Conservation (phyloP, 1,140 invertebrate species). For the Odontomachus brunneus region DNA sequence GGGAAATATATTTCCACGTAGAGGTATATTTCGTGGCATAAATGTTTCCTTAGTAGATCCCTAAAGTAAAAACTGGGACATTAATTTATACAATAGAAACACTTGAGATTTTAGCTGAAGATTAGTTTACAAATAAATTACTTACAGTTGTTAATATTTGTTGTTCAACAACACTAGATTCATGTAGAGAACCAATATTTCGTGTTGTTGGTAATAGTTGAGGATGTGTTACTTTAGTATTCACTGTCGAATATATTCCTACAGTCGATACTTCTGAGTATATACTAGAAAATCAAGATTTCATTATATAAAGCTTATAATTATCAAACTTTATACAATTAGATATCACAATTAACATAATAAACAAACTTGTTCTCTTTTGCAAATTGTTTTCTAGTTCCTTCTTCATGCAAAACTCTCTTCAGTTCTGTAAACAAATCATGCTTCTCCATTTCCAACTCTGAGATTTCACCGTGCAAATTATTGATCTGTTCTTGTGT, state of each 20-base stretch:
- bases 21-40: constrained; percentile 89
- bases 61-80: constrained; percentile 77
- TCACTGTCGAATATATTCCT: constrained; percentile 83
- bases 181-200: constrained; percentile 83
- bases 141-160: constrained; percentile 83
- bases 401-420: constrained; percentile 97
- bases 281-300: constrained; percentile 71
- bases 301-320: neutral
- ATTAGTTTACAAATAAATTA: no score
- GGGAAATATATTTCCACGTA: constrained; percentile 85
- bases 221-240: constrained; percentile 81
- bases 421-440: constrained; percentile 96
- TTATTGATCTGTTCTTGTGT: constrained; percentile 95
- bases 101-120: no score
- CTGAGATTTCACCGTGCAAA: constrained; percentile 91
- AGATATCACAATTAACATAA: no score
- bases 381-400: constrained; percentile 88
- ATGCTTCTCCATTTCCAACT: constrained; percentile 96
- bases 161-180: constrained; percentile 83
- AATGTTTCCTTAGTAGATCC: constrained; percentile 87
- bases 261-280: constrained; percentile 86
- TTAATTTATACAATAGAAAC: neutral
- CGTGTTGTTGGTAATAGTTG: constrained; percentile 84
- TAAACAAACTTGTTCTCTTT: constrained; percentile 88
- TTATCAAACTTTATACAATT: neutral